phyloP scores from a whole-genome alignment of 2,113 vertebrate genomes.

The Setophaga kirtlandii region DNA sequence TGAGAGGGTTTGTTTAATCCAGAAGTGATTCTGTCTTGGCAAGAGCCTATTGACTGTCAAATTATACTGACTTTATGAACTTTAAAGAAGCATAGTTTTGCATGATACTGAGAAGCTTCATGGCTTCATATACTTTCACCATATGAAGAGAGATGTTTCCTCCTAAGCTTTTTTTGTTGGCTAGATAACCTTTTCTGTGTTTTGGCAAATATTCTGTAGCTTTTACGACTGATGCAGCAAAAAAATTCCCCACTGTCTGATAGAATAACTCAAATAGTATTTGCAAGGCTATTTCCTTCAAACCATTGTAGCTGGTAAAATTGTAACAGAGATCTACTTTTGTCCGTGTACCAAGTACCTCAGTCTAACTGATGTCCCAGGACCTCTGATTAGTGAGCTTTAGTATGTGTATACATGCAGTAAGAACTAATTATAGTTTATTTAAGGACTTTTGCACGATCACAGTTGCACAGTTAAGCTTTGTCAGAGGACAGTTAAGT shows the following conservation, averaged over 20 bases:
- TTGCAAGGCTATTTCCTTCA: background rate
- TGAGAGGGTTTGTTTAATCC: background rate
- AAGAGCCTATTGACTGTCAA: background rate
- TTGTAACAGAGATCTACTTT: background rate
- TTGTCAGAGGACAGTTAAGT: background rate
- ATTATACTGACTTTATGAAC: background rate
- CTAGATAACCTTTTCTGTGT: background rate
- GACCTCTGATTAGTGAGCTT: background rate
- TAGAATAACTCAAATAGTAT: background rate
- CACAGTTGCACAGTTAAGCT: background rate
- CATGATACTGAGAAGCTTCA: background rate
- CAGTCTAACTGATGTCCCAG: background rate
- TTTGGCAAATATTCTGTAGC: background rate
- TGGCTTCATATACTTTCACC: background rate
- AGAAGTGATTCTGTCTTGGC: background rate
- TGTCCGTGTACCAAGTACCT: background rate
- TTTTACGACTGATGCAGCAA: background rate
- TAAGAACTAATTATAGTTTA: background rate
- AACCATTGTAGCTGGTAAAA: background rate
- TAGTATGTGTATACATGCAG: background rate
- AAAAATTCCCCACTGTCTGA: background rate
- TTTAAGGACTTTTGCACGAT: background rate
- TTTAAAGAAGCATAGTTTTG: background rate
- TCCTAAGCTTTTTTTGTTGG: background rate
- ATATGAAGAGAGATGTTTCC: background rate